Base-by-base conservation (phyloP, 2,797 vertebrate genomes). In the Hylomyscus alleni region DNA sequence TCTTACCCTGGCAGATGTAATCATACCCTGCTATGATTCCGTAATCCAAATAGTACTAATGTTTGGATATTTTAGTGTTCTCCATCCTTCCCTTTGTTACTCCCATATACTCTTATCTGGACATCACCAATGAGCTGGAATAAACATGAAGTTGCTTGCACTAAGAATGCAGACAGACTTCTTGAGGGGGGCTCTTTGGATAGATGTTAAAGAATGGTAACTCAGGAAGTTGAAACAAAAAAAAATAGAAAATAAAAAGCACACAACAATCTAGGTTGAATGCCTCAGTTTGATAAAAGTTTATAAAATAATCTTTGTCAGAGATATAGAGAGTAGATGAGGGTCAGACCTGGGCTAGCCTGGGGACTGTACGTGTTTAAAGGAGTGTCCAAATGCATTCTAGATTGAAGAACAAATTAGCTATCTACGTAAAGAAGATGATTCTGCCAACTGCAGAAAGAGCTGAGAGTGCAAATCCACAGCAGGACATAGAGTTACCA, bases 281-380 rank as follows among this genome's bases (percentile, higher is more conserved):
- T 76, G 65, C 67, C 75, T 89, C 65, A 78, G 20, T 50, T 58
- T 31, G 29, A 62, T 88, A 75, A 47, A 52, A 77, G 60, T 91
- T 89, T 58, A 82, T 77, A n/a, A 89, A 96, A 69, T 54, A 90
- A 2, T 88, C 14, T 89, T 7, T 80, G 24, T 26, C 50, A 56
- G 17, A 67, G 54, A 47, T 62, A 24, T 34, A 91, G 37, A 14
- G 24, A 85, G 22, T 24, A 73, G 77, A 37, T 47, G 73, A 24
- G 19, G 50, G 37, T 2, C 34, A 80, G 69, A 44, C 37, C 1
- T 14, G 9, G 60, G 6, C 14, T 65, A 69, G 17, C 24, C 52
- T 58, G 31, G 52, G n/a, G 9, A 17, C 26, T 58, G 1, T 15
- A 20, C 1, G 1, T 78, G 19, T 65, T 78, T 95, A 69, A 80